Evolutionary conservation across 2,113 vertebrate genomes (phyloP), one percentile per base, ranked within the genome.

Genomic region (Lamprotornis superbus): DNA sequence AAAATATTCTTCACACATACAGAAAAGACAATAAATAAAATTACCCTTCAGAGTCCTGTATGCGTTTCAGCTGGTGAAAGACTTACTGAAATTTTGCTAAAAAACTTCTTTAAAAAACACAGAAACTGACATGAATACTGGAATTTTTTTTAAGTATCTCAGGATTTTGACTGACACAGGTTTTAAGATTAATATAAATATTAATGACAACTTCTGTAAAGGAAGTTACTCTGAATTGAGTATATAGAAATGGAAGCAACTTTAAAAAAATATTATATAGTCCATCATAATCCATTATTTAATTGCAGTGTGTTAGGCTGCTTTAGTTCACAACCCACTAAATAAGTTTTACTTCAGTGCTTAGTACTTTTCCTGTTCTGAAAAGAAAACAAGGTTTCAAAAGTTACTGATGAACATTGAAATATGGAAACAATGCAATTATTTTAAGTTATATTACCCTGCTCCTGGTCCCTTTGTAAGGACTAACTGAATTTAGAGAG

Each of bases 91-190:
- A 12, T 30, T 73, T 49, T 53, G 4, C 25, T 52, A 39, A 42
- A 22, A 20, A 30, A 40, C 4, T 30, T 31, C 5, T 60, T 5
- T 15, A 39, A 11, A 64, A 33, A 63, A 0, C 30, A 0, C 37
- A 57, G 33, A 81, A 85, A 27, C 15, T 40, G n/a, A 55, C 33
- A 69, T 7, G 4, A 50, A 63, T 11, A 64, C 5, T 27, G 6
- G 35, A 49, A 7, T 24, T 67, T 61, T 57, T 42, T 16, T 17
- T 39, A 49, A 15, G 5, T 3, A 50, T 35, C 9, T 37, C 79
- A 15, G 4, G 10, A 47, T 55, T 87, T 44, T 80, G 37, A 42
- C 11, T 56, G 46, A 52, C 8, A 39, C 5, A 22, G 11, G 15
- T 74, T 73, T 60, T 52, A 52, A 27, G 20, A 80, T 17, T 24